Evolutionary conservation across 2,888 invertebrate genomes (phyloP).

Genomic region (Xanthorhoe designata): DNA sequence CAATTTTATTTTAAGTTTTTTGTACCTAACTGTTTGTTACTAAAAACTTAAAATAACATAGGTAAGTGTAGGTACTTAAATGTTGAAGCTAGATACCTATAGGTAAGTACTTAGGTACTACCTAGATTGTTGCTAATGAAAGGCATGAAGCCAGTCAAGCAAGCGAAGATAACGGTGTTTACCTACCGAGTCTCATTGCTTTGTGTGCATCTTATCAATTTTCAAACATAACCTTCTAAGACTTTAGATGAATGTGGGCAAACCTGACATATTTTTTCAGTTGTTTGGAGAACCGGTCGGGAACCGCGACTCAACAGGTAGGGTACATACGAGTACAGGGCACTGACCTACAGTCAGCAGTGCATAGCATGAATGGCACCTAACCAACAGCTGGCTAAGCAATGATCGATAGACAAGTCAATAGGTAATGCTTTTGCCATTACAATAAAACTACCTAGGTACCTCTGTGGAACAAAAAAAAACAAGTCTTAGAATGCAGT

Average conservation of each 20-base stretch:
- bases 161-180: constrained; percentile 36
- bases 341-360: constrained; percentile 78
- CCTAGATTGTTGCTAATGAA: constrained; percentile 30
- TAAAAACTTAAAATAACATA: too few relatives aligned
- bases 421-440: neutral
- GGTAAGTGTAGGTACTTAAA: neutral
- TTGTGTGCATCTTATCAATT: constrained; percentile 17
- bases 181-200: neutral
- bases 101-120: neutral
- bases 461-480: too few relatives aligned
- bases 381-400: constrained; percentile 58
- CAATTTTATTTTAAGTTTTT: too few relatives aligned
- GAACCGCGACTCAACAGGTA: constrained; percentile 76
- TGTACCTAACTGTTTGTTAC: too few relatives aligned
- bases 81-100: neutral
- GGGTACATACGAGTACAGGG: constrained; percentile 54
- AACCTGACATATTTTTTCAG: constrained; percentile 63
- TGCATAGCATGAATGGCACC: constrained; percentile 73
- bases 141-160: constrained; percentile 34
- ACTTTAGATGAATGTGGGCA: constrained; percentile 54
- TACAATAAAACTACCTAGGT: too few relatives aligned
- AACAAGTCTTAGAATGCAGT: too few relatives aligned
- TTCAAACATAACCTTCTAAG: constrained; percentile 33
- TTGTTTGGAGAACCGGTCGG: constrained; percentile 72
- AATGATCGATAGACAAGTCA: constrained; percentile 51